These are phyloP conservation scores for Anhinga rufa DNA, from an alignment of 2,113 vertebrate genomes.

Conservation along the genomic window DNA sequence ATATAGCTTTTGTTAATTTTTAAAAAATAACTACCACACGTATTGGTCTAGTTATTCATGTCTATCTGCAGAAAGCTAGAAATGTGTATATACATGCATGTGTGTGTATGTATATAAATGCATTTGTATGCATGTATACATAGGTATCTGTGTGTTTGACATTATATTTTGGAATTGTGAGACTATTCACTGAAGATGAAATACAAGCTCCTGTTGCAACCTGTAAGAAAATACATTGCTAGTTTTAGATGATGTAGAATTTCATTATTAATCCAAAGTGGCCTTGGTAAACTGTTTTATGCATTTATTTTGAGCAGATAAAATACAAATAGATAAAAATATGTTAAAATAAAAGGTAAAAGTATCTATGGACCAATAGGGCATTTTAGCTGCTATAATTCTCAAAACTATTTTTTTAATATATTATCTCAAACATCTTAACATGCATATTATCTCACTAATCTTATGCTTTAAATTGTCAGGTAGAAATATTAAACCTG, in stretches of 20 bases:
- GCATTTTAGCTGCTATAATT: not conserved
- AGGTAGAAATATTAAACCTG: not conserved
- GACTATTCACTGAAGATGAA: not conserved
- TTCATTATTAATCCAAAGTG: not conserved
- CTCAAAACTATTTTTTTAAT: not conserved
- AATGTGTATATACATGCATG: not conserved
- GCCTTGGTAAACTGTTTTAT: not conserved
- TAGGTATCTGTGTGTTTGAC: not conserved
- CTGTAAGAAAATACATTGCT: not conserved
- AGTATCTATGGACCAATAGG: not conserved
- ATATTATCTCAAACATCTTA: not conserved
- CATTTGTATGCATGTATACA: not conserved
- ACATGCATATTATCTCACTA: not conserved
- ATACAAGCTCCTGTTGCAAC: not conserved
- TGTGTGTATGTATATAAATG: not conserved
- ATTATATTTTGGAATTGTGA: not conserved
- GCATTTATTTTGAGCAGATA: not conserved
- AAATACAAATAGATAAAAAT: not conserved
- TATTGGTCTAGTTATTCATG: not conserved
- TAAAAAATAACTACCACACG: not conserved
- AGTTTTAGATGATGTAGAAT: not conserved
- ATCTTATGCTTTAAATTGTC: not conserved
- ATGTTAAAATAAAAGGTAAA: not conserved
- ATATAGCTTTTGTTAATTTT: not conserved
- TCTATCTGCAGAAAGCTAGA: not conserved